Evolutionary conservation across 2,888 invertebrate genomes (phyloP).

Genomic region (Eilema sororculum): DNA sequence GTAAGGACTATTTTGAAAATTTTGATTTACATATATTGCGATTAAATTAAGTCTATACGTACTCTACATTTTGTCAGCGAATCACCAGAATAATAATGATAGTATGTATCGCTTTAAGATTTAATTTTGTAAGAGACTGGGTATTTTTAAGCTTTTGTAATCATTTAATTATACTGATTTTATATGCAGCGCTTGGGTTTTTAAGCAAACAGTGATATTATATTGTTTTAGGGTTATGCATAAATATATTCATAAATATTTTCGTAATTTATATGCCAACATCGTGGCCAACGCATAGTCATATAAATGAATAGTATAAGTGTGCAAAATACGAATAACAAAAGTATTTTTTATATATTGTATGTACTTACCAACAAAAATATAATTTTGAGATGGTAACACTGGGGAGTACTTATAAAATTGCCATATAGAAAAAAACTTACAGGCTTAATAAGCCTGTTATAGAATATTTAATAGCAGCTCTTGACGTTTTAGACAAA

Average conservation of each 20-base stretch:
- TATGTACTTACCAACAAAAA: background rate
- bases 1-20: background rate
- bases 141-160: slow-evolving; percentile 12
- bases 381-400: background rate
- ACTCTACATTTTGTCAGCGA: background rate
- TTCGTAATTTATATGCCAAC: slow-evolving; percentile 44
- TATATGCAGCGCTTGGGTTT: slow-evolving; percentile 23
- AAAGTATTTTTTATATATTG: slow-evolving; percentile 1
- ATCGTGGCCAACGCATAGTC: slow-evolving; percentile 36
- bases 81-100: background rate
- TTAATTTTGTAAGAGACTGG: slow-evolving; percentile 19
- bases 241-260: slow-evolving; percentile 41
- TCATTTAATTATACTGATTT: slow-evolving; percentile 1
- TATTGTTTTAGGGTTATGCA: slow-evolving; percentile 10
- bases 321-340: background rate
- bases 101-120: background rate
- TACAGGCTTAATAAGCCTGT: too few species aligned
- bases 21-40: background rate
- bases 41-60: background rate
- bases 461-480: background rate
- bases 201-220: slow-evolving; percentile 30
- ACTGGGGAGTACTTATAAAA: background rate
- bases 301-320: slow-evolving; percentile 29
- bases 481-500: background rate
- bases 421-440: background rate